Evolutionary conservation across 2,888 invertebrate species (phyloP), one percentile per base, ranked within the genome.

Genomic region (Salticus scenicus): DNA sequence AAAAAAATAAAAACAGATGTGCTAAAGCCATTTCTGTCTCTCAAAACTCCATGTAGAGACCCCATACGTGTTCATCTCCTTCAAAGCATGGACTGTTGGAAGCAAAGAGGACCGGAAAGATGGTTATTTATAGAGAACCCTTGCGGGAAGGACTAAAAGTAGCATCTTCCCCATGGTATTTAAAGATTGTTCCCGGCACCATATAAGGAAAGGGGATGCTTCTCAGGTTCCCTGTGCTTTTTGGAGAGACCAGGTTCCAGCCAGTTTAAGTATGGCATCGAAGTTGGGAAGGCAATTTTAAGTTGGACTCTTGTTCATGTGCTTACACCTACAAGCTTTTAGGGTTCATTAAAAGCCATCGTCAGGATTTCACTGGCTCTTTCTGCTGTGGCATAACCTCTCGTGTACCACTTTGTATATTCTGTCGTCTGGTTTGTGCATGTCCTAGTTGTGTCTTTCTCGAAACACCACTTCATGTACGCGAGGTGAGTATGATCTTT

Each of bases 71-170:
- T 74, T 74, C 75, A 24, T 74, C 67, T 51, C 42, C 66, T 41
- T 51, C 41, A 70, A 75, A 73, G 73, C 72, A 20, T 42, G 41
- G 80, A 31, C 57, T 74, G 57, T 63, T 64, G 20, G 37, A 75
- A 69, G 74, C 47, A 70, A 57, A 71, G 30, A 69, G 51, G 67
- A 78, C 83, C 83, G 83, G 83, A 84, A 84, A 77, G 73, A 20
- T 42, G 72, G 77, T 78, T 84, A 84, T 84, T 84, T 84, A 84
- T 84, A 84, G 83, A 64, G 77, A 51, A 67, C 47, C 64, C 77
- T 77, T 57, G 77, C 72, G 73, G 69, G 63, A 73, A 72, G 72
- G 71, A 69, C 77, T 84, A 84, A 84, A 84, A 77, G 72, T 77
- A 84, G 79, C 73, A 64, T 47, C 77, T 70, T 64, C 76, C 80